phyloP scores from a whole-genome alignment of 1,140 invertebrate species.

The Diorhabda sublineata region DNA sequence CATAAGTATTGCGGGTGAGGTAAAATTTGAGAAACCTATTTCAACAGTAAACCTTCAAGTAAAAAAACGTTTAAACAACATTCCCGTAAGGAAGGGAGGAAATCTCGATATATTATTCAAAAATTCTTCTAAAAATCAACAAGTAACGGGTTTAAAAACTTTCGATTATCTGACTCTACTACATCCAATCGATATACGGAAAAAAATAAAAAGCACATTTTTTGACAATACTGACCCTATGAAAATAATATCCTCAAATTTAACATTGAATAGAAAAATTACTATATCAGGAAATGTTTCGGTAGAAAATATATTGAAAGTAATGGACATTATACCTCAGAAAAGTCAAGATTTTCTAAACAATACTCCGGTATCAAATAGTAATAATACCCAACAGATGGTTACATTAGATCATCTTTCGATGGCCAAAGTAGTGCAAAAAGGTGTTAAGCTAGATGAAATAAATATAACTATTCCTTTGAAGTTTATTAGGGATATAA shows the following conservation, averaged over 20 bases:
- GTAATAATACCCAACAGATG: neutral
- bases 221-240: constrained; percentile 47
- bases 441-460: constrained; percentile 25
- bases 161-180: constrained; percentile 46
- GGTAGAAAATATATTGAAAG: constrained; percentile 39
- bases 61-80: constrained; percentile 45
- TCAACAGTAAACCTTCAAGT: constrained; percentile 43
- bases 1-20: constrained; percentile 44
- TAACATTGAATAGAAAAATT: constrained; percentile 45
- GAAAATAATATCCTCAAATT: constrained; percentile 41
- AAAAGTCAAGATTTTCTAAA: neutral
- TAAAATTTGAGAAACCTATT: constrained; percentile 43
- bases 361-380: neutral
- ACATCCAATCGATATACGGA: constrained; percentile 43
- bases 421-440: constrained; percentile 16
- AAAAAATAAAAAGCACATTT: constrained; percentile 41
- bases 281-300: constrained; percentile 45
- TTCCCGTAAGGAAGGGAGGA: constrained; percentile 44
- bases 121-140: constrained; percentile 41
- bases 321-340: constrained; percentile 38
- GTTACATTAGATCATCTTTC: neutral
- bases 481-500: constrained; percentile 35
- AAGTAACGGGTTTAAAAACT: constrained; percentile 44
- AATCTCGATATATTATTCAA: constrained; percentile 47
- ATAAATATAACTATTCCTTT: constrained; percentile 2